phyloP scores from a whole-genome alignment of 2,797 vertebrate species.

The Valencia hispanica region DNA sequence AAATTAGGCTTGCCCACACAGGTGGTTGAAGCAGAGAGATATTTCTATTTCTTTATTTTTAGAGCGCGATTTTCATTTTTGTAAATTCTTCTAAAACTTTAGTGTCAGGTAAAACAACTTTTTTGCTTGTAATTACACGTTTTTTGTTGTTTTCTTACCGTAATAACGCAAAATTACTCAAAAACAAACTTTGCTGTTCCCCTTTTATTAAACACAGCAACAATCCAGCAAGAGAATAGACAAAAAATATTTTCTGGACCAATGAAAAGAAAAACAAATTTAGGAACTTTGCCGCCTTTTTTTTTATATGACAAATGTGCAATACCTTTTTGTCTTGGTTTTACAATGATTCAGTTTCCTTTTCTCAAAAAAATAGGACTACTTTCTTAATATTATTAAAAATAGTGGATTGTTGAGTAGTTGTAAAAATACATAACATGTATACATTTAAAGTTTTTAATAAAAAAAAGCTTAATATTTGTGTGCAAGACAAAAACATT shows the following conservation, averaged over 20 bases:
- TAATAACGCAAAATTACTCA: no score
- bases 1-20: neutral
- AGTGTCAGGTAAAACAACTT: neutral
- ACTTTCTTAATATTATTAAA: neutral
- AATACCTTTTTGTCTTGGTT: neutral
- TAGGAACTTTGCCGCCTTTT: neutral
- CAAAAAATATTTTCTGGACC: neutral
- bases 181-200: neutral
- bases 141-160: no score
- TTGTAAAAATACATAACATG: neutral
- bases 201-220: neutral
- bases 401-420: neutral
- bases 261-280: neutral
- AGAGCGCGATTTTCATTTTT: neutral
- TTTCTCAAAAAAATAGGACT: neutral
- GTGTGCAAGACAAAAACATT: neutral
- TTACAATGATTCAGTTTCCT: no score
- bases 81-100: neutral
- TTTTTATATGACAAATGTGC: neutral
- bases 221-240: neutral
- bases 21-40: neutral
- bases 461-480: neutral
- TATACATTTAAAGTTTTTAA: neutral
- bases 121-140: no score
- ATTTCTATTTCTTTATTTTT: neutral